Evolutionary conservation across 2,797 vertebrate species (phyloP).

Genomic region (Glossophaga mutica): DNA sequence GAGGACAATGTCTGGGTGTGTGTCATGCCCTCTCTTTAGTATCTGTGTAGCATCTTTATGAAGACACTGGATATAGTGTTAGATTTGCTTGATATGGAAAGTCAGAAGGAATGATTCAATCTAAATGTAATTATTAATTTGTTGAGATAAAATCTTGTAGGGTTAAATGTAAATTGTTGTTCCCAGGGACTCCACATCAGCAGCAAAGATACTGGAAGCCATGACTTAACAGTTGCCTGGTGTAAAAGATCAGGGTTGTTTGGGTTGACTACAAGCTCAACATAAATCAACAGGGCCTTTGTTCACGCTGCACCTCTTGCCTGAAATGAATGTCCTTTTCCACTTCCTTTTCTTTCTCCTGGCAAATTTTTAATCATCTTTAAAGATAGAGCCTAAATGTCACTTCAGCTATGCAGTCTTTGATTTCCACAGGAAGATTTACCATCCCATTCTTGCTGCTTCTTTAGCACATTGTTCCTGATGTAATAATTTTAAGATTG

Average conservation of each 20-base stretch:
- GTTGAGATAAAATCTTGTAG: background rate
- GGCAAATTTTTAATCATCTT: slow-evolving; percentile 51
- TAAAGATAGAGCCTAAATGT: slow-evolving; percentile 45
- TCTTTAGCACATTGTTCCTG: background rate
- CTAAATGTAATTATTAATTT: background rate
- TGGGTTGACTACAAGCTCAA: background rate
- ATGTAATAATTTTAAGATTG: background rate
- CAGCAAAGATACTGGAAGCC: background rate
- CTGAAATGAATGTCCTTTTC: background rate
- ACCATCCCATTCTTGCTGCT: slow-evolving; percentile 7
- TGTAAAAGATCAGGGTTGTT: background rate
- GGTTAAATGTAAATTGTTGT: background rate
- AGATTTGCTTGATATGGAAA: background rate
- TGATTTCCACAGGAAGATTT: slow-evolving; percentile 7
- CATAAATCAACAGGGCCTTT: background rate
- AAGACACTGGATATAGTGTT: background rate
- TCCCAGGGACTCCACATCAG: background rate
- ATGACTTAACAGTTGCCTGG: background rate
- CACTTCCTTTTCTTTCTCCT: slow-evolving; percentile 1
- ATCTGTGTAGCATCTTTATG: background rate
- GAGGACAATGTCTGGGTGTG: background rate
- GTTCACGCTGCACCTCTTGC: background rate
- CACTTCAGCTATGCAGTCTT: background rate
- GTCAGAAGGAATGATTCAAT: background rate
- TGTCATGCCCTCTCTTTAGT: background rate